phyloP scores from a whole-genome alignment of 2,888 invertebrate genomes.

The Agrotis segetum region DNA sequence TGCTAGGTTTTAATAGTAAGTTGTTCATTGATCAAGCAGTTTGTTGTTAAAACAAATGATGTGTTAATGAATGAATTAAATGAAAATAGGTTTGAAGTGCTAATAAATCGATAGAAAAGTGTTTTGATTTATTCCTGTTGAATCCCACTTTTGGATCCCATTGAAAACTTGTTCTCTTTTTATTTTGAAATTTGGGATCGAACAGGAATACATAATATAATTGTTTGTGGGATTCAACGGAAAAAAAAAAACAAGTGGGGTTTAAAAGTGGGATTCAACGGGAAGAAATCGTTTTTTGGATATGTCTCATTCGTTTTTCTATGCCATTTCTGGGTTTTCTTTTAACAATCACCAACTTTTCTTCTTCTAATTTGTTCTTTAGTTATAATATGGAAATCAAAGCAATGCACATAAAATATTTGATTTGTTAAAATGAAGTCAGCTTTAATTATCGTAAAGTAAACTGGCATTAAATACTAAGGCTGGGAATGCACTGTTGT shows the following conservation, averaged over 20 bases:
- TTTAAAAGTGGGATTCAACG: too few relatives aligned
- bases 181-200: too few relatives aligned
- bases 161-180: too few relatives aligned
- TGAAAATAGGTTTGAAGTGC: neutral
- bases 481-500: slow-evolving; percentile 35
- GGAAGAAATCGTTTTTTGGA: neutral
- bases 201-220: too few relatives aligned
- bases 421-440: slow-evolving; percentile 38
- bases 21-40: neutral
- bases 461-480: slow-evolving; percentile 38
- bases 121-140: too few relatives aligned
- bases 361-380: neutral
- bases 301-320: neutral
- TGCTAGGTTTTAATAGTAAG: slow-evolving; percentile 17
- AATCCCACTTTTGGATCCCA: too few relatives aligned
- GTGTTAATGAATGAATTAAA: too few relatives aligned
- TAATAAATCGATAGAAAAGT: neutral
- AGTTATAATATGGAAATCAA: slow-evolving; percentile 1
- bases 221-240: too few relatives aligned
- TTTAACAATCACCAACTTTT: neutral
- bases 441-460: slow-evolving; percentile 45
- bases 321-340: neutral
- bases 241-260: too few relatives aligned
- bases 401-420: slow-evolving; percentile 20
- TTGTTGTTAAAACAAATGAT: too few relatives aligned